Evolutionary conservation across 2,797 vertebrate species (phyloP).

Genomic region (Eospalax fontanierii): DNA sequence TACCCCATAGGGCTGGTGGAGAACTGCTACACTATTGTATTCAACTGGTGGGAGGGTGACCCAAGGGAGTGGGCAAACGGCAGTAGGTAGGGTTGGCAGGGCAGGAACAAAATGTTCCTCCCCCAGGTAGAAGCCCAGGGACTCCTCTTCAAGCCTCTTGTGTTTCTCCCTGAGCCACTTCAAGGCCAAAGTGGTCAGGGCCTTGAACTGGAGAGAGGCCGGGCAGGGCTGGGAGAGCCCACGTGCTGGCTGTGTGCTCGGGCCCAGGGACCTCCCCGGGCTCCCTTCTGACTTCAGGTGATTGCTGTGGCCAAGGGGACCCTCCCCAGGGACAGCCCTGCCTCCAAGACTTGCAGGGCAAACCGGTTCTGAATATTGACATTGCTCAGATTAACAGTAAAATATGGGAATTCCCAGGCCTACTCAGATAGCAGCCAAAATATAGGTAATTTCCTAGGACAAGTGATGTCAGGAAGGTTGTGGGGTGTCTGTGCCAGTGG

Average conservation of each 20-base stretch:
- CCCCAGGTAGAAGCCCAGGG: background rate
- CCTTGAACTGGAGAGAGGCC: background rate
- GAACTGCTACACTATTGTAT: background rate
- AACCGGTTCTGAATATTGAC: background rate
- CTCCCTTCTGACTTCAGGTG: conserved; percentile 20
- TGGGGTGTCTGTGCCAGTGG: background rate
- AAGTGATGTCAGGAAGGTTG: too few relatives aligned
- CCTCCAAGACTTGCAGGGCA: background rate
- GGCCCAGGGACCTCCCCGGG: background rate
- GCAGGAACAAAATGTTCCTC: background rate
- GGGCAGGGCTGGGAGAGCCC: background rate
- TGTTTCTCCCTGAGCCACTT: background rate
- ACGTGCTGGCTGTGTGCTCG: rapidly evolving
- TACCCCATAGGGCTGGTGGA: background rate
- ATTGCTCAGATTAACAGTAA: background rate
- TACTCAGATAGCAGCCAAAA: background rate
- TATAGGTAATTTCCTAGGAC: background rate
- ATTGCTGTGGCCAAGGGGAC: background rate
- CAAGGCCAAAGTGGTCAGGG: background rate
- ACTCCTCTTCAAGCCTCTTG: background rate
- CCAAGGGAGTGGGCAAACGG: background rate
- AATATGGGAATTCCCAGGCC: background rate
- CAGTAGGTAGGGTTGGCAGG: background rate
- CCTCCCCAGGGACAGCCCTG: background rate
- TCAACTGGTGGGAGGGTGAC: background rate